Evolutionary conservation across 2,888 invertebrate species (phyloP).

Genomic region (Platycnemis pennipes): DNA sequence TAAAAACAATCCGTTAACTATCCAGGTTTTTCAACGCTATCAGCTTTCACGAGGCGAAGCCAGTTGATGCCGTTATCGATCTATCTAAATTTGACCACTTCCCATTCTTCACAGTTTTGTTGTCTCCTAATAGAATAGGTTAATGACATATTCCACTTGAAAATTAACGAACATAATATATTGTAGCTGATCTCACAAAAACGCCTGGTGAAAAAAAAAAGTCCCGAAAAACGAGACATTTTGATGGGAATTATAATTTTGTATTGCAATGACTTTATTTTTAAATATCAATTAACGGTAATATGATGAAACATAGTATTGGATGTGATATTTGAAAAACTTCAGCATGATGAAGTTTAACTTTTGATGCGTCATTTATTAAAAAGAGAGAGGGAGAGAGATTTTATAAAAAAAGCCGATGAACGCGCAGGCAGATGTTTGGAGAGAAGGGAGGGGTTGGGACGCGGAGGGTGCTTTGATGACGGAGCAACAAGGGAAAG

Average conservation of each 20-base stretch:
- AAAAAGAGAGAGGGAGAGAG: neutral
- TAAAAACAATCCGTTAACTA: too few relatives aligned
- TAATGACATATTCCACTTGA: too few relatives aligned
- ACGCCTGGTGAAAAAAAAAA: too few relatives aligned
- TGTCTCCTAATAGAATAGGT: too few relatives aligned
- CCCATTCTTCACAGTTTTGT: too few relatives aligned
- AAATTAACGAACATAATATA: too few relatives aligned
- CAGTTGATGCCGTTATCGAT: too few relatives aligned
- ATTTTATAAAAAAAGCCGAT: neutral
- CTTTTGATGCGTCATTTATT: neutral
- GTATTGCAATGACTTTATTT: neutral
- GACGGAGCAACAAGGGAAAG: neutral
- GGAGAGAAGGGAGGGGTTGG: neutral
- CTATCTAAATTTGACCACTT: too few relatives aligned
- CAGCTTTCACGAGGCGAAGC: too few relatives aligned
- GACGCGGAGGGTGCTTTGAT: neutral
- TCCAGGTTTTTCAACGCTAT: too few relatives aligned
- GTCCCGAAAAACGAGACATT: neutral
- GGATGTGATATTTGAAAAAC: neutral
- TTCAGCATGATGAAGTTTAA: neutral
- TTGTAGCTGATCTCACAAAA: too few relatives aligned
- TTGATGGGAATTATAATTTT: neutral
- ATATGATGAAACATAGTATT: neutral
- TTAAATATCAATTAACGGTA: neutral
- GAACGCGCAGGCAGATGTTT: neutral